Percentiles rank a stretch among this genome's conserved stretches.
Conservation (phyloP, 2,113 vertebrate genomes). For the Tympanuchus pallidicinctus region DNA sequence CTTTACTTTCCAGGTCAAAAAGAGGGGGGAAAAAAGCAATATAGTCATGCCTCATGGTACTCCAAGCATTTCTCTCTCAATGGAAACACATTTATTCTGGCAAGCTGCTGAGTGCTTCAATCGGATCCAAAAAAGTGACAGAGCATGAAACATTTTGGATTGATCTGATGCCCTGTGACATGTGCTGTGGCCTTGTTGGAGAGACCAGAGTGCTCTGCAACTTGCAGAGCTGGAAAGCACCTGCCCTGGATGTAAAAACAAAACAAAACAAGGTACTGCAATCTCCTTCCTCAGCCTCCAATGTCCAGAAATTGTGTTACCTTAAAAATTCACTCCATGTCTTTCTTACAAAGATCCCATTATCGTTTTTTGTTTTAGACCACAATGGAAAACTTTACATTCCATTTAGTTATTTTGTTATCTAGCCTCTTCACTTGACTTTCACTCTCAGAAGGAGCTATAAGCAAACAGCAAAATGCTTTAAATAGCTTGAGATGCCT, state of each 20-base stretch:
- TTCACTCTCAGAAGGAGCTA: background rate
- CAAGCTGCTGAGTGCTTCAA: background rate
- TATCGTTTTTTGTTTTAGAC: background rate
- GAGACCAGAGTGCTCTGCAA: background rate
- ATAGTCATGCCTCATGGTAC: background rate
- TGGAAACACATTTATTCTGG: background rate
- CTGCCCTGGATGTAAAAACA: background rate
- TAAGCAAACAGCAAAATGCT: background rate
- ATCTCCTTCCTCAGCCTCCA: background rate
- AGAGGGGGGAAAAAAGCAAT: background rate
- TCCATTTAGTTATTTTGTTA: background rate
- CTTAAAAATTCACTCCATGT: background rate
- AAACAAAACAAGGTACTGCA: background rate
- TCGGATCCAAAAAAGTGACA: background rate
- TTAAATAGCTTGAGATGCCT: background rate
- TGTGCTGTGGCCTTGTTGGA: background rate
- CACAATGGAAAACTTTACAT: background rate
- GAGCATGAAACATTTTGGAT: background rate
- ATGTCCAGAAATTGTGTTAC: background rate
- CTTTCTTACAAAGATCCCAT: background rate
- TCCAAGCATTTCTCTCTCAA: background rate
- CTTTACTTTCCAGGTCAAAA: conserved; percentile 1
- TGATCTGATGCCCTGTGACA: background rate
- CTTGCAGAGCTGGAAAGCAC: background rate
- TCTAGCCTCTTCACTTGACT: background rate